Conservation (phyloP, 2,113 vertebrate species). For the Apteryx owenii region DNA sequence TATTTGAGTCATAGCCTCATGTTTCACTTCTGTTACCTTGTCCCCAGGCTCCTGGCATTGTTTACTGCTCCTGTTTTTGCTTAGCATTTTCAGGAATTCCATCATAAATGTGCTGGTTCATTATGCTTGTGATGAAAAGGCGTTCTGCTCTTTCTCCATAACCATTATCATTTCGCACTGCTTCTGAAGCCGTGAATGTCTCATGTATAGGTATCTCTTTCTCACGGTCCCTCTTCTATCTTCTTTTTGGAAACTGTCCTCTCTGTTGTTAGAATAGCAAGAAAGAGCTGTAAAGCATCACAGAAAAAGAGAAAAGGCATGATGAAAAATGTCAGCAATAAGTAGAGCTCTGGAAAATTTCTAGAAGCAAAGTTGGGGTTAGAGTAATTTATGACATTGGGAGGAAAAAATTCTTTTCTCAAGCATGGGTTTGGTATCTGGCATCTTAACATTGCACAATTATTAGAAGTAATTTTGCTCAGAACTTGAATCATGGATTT, state of each 20-base stretch:
- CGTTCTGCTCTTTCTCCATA: neutral
- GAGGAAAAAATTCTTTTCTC: neutral
- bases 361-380: neutral
- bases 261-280: neutral
- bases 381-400: neutral
- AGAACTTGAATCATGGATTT: neutral
- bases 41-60: neutral
- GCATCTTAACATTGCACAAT: neutral
- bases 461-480: neutral
- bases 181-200: neutral
- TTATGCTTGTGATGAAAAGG: neutral
- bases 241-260: neutral
- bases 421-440: neutral
- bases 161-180: neutral
- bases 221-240: neutral
- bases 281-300: neutral
- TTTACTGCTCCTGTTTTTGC: neutral
- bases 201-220: accelerated
- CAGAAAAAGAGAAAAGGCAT: neutral
- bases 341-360: neutral
- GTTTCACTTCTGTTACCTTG: neutral
- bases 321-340: neutral
- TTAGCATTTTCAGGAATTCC: neutral
- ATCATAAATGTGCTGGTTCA: neutral
- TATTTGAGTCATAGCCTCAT: neutral